phyloP scores from a whole-genome alignment of 2,888 invertebrate species.

The Atrina japonica region DNA sequence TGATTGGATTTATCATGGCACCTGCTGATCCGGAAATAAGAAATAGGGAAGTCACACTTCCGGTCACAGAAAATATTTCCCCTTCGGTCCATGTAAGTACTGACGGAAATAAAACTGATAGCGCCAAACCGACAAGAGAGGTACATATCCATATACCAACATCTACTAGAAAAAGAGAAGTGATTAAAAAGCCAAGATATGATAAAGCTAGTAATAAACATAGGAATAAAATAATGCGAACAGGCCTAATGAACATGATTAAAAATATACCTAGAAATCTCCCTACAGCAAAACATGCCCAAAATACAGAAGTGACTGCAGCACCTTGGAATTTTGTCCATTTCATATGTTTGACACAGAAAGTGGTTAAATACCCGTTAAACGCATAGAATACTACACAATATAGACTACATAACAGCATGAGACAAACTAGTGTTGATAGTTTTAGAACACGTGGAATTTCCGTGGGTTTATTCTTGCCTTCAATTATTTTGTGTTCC shows the following conservation, averaged over 20 bases:
- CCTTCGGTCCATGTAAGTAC: constrained; percentile 61
- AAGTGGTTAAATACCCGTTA: constrained; percentile 34
- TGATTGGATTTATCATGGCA: too few species aligned
- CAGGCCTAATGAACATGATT: constrained; percentile 35
- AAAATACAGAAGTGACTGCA: constrained; percentile 33
- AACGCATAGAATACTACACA: constrained; percentile 1
- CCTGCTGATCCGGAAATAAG: constrained; percentile 52
- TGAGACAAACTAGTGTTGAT: too few species aligned
- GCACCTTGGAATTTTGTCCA: constrained; percentile 38
- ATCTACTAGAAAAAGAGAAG: constrained; percentile 29
- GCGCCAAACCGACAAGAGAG: constrained; percentile 51
- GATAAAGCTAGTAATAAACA: constrained; percentile 21
- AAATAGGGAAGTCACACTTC: constrained; percentile 54
- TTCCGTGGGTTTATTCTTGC: too few species aligned
- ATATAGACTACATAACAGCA: too few species aligned
- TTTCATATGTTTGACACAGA: constrained; percentile 40
- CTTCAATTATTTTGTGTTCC: too few species aligned
- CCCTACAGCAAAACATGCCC: constrained; percentile 35
- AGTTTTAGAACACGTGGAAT: too few species aligned
- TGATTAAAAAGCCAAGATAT: constrained; percentile 34
- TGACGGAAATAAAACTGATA: constrained; percentile 57
- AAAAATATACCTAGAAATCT: constrained; percentile 44
- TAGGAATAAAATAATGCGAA: constrained; percentile 37
- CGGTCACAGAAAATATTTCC: constrained; percentile 53
- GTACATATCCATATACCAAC: constrained; percentile 53